phyloP scores from a whole-genome alignment of 2,113 vertebrate species.

The Orthochromis indermauri region DNA sequence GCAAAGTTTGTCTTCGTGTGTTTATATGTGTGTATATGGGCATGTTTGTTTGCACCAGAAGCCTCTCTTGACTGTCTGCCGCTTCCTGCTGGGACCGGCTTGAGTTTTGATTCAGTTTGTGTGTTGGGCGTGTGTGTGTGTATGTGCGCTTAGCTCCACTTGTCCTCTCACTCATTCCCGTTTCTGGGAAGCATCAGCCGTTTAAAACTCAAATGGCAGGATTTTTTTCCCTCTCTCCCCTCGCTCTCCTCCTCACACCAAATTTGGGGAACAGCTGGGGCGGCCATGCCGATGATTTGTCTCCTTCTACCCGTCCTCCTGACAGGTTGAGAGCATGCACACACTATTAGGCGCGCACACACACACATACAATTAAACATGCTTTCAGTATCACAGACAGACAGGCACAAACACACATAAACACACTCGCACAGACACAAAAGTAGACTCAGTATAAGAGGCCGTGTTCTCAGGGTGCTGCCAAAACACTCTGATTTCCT shows the following conservation, averaged over 20 bases:
- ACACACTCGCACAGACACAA: conserved; percentile 6
- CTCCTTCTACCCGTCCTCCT: conserved; percentile 63
- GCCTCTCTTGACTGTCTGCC: conserved; percentile 6
- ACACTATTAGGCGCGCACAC: conserved; percentile 16
- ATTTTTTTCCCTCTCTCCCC: conserved; percentile 8
- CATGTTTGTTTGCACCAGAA: conserved; percentile 7
- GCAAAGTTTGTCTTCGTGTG: not conserved
- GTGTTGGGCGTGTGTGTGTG: not conserved
- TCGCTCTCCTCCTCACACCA: conserved; percentile 67
- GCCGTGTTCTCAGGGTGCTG: conserved; percentile 84
- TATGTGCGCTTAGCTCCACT: conserved; percentile 9
- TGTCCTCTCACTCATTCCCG: conserved; percentile 51
- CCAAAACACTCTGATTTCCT: conserved; percentile 96
- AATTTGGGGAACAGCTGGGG: conserved; percentile 78
- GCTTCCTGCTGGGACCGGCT: conserved; percentile 29
- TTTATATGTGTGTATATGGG: not conserved
- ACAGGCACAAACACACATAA: conserved; percentile 42
- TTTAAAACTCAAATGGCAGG: conserved; percentile 66
- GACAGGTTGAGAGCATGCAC: conserved; percentile 64
- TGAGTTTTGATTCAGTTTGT: conserved; percentile 13
- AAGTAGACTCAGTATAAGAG: conserved; percentile 74
- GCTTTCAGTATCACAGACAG: conserved; percentile 32
- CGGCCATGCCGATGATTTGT: conserved; percentile 73
- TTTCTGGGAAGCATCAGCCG: conserved; percentile 68
- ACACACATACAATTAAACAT: conserved; percentile 54